Evolutionary conservation across 2,113 vertebrate species (phyloP).

Genomic region (Rutilus rutilus): DNA sequence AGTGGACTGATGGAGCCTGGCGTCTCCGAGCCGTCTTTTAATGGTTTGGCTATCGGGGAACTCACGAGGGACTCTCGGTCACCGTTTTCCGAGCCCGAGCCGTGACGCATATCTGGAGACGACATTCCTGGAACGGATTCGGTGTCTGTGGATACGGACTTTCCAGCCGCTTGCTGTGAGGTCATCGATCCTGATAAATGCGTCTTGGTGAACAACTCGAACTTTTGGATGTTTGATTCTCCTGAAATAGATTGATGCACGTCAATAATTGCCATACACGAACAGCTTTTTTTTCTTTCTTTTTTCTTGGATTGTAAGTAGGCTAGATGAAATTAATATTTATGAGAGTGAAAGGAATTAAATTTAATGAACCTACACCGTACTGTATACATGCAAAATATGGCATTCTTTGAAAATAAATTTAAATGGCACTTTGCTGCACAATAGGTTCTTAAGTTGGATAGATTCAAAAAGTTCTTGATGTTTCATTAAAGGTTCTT

Average conservation of each 20-base stretch:
- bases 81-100: slow-evolving; percentile 94
- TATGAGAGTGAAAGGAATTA: neutral
- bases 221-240: slow-evolving; percentile 91
- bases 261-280: neutral
- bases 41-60: slow-evolving; percentile 86
- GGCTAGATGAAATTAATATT: neutral
- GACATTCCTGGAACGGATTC: slow-evolving; percentile 90
- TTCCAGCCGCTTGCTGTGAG: slow-evolving; percentile 81
- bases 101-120: slow-evolving; percentile 89
- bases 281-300: neutral
- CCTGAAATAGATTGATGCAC: slow-evolving; percentile 66
- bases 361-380: neutral
- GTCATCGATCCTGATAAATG: slow-evolving; percentile 82
- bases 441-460: neutral
- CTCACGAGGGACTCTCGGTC: slow-evolving; percentile 88
- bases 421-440: neutral
- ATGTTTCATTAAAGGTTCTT: neutral
- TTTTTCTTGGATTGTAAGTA: neutral
- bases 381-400: neutral
- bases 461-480: neutral
- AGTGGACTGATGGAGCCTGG: slow-evolving; percentile 90
- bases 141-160: slow-evolving; percentile 84
- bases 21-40: slow-evolving; percentile 86
- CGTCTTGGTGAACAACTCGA: slow-evolving; percentile 90
- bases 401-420: neutral